Evolutionary conservation across 2,888 invertebrate species (phyloP).

Genomic region (Dryomyza anilis): DNA sequence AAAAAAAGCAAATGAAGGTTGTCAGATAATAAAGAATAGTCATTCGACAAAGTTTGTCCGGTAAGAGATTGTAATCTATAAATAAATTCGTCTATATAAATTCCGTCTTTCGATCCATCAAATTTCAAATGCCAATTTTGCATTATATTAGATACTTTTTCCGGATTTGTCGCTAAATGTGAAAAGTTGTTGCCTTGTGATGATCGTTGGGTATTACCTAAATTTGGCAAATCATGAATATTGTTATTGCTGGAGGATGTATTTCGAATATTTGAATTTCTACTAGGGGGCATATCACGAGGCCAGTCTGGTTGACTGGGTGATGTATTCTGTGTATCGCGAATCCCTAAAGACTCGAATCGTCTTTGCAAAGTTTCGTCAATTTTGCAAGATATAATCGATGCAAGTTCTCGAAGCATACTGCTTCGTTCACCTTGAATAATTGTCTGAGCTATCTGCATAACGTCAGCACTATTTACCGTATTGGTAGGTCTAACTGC

Average conservation of each 20-base stretch:
- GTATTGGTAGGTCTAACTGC: background rate
- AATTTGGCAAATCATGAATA: background rate
- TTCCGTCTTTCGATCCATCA: constrained; percentile 11
- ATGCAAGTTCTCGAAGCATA: background rate
- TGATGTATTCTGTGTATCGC: background rate
- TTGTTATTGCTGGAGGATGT: no score
- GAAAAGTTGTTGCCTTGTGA: background rate
- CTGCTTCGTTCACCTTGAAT: background rate
- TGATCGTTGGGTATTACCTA: background rate
- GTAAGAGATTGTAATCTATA: constrained; percentile 1
- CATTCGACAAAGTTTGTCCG: background rate
- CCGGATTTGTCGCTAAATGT: background rate
- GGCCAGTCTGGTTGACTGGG: background rate
- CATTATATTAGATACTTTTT: constrained; percentile 3
- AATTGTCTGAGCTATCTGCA: background rate
- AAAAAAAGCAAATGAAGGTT: no score
- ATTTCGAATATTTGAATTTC: background rate
- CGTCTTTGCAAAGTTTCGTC: background rate
- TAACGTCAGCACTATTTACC: background rate
- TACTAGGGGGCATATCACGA: background rate
- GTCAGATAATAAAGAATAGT: background rate
- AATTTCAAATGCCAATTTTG: constrained; percentile 11
- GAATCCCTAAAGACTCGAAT: background rate
- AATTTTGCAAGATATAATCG: background rate
- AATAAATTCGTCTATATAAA: constrained; percentile 2